Percentiles rank a stretch among this genome's conserved stretches.
Evolutionary conservation across 2,888 invertebrate species (phyloP).

Genomic region (Pachycephus smyrnensis): DNA sequence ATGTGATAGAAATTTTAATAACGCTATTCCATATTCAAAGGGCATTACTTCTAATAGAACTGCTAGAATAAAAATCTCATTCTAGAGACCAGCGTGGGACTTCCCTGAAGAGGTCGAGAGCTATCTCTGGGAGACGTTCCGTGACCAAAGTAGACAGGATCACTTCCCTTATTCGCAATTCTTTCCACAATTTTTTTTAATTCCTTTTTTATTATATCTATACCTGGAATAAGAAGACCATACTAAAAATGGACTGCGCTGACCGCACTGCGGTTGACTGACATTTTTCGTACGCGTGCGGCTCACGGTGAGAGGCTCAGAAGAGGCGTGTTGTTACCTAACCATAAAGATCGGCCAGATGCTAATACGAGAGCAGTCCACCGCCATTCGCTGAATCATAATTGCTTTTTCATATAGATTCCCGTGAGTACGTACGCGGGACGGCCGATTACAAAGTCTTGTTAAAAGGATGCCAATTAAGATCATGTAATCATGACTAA

Average conservation of each 20-base stretch:
- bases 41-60: neutral
- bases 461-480: neutral
- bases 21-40: neutral
- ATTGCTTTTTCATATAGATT: neutral
- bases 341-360: neutral
- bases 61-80: neutral
- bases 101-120: neutral
- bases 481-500: neutral
- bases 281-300: conserved; percentile 3
- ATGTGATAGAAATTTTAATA: neutral
- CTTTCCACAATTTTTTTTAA: no score
- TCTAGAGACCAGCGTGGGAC: neutral
- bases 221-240: neutral
- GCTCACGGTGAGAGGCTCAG: conserved; percentile 4
- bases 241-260: neutral
- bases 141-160: neutral
- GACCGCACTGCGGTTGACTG: conserved; percentile 4
- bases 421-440: neutral
- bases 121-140: neutral
- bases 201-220: neutral
- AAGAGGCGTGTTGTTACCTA: conserved; percentile 7
- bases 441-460: neutral
- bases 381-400: neutral
- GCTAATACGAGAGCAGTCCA: neutral
- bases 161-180: neutral